phyloP scores from a whole-genome alignment of 2,888 invertebrate species.

The Prostheceraeus crozeri region DNA sequence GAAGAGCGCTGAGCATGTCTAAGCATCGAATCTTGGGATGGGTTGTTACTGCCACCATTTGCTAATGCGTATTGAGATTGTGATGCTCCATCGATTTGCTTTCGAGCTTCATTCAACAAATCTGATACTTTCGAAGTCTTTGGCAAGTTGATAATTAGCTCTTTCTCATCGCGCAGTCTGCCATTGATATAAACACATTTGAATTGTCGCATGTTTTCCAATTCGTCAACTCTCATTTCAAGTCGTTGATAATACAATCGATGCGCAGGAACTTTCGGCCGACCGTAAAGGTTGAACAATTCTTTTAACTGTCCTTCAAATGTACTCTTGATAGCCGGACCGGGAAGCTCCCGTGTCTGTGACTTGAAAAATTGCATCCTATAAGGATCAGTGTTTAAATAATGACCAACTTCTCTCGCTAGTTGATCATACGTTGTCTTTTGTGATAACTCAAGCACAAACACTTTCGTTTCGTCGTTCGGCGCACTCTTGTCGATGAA shows the following conservation, averaged over 20 bases:
- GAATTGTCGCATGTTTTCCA: conserved; percentile 37
- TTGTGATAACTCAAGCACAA: conserved; percentile 28
- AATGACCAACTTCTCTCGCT: conserved; percentile 34
- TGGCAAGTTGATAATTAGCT: background rate
- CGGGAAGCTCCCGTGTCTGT: conserved; percentile 8
- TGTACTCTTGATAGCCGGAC: conserved; percentile 31
- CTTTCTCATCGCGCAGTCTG: conserved; percentile 24
- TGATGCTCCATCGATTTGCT: conserved; percentile 7
- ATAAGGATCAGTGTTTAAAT: conserved; percentile 35
- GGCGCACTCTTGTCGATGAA: conserved; percentile 33
- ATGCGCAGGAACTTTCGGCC: conserved; percentile 10
- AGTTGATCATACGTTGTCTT: conserved; percentile 30
- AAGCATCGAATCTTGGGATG: no score
- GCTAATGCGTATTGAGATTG: background rate
- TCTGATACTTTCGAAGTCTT: background rate
- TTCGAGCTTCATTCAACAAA: background rate
- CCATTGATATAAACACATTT: conserved; percentile 33
- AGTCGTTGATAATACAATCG: conserved; percentile 33
- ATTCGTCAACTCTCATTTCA: conserved; percentile 27
- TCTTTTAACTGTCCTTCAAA: conserved; percentile 36
- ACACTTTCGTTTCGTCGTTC: conserved; percentile 27
- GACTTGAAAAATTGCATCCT: conserved; percentile 35
- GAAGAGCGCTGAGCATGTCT: no score
- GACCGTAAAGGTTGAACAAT: no score
- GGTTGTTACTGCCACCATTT: no score